phyloP scores from a whole-genome alignment of 2,888 invertebrate genomes.

The Drosophila kambysellisi region DNA sequence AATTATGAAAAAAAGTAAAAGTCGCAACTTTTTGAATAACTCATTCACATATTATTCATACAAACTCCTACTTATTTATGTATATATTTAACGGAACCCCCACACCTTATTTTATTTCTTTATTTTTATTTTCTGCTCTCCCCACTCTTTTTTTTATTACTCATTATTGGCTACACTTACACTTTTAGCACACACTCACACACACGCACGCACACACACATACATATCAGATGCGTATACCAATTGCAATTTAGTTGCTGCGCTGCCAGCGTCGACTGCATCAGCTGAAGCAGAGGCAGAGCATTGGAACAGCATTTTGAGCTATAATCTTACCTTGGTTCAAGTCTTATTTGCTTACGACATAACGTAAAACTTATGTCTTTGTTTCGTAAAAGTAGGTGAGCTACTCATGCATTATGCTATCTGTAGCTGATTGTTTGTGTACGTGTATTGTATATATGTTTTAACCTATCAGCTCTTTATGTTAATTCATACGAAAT shows the following conservation, averaged over 20 bases:
- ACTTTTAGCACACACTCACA: conserved; percentile 49
- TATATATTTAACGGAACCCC: conserved; percentile 28
- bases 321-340: conserved; percentile 63
- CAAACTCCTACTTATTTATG: conserved; percentile 25
- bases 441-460: conserved; percentile 33
- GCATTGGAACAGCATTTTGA: conserved; percentile 13
- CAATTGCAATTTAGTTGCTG: conserved; percentile 59
- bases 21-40: conserved; percentile 23
- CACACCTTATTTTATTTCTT: conserved; percentile 44
- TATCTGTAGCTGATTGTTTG: conserved; percentile 5
- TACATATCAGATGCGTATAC: conserved; percentile 42
- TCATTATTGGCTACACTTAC: conserved; percentile 65
- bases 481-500: conserved; percentile 22
- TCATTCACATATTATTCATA: conserved; percentile 26
- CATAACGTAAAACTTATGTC: conserved; percentile 20
- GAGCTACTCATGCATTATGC: conserved; percentile 21
- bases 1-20: conserved; percentile 65
- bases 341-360: conserved; percentile 51
- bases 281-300: conserved; percentile 7
- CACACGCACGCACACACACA: conserved; percentile 2
- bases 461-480: conserved; percentile 26
- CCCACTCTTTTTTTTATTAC: conserved; percentile 44
- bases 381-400: conserved; percentile 36
- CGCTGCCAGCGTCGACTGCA: conserved; percentile 33
- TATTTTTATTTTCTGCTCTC: conserved; percentile 17